Base-by-base conservation (phyloP, 2,888 invertebrate genomes). In the Drosophila kambysellisi region DNA sequence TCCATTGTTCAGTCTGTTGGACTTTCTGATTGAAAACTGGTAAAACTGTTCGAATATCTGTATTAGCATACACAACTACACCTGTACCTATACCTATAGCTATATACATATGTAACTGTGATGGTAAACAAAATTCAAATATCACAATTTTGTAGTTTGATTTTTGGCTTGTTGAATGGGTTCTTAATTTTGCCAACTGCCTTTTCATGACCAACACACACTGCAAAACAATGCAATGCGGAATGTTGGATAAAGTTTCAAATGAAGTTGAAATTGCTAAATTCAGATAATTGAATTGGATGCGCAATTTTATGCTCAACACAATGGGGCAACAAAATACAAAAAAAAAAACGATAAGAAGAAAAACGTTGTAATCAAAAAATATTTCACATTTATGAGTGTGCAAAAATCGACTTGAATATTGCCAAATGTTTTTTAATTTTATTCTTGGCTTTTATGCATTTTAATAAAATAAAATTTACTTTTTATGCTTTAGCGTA, bases 1-100 rank as follows among this genome's bases (percentile, higher is more conserved):
- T 46, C 12, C 53, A 70, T 83, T 89, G 88, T 87, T 67, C 29
- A 32, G 59, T 29, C 59, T 69, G 29, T 46, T 67, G 53, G 46
- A 60, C 62, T 59, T 48, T 33, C 32, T 70, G 62, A 78, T 65
- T 78, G 78, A 58, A 79, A 66, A 78, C 64, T 53, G 76, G 59
- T 66, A 43, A 54, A 46, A 68, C 54, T 61, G 35, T 41, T 50
- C 63, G 52, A 70, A 50, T 32, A 29, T 33, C 50, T 29, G 17
- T 11, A 29, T 12, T 11, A 9, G 8, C 30, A 51, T n/a, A 30
- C 48, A 29, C 15, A 48, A 25, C 33, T 15, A 32, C 51, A 33
- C 2, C 32, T 25, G 4, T 32, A 39, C 1, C 6, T 15, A 43
- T 2, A 41, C 41, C 9, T 8, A 39, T 1, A 33, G 9, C 30